phyloP scores from a whole-genome alignment of 2,888 invertebrate genomes.

The Chaitophorus viminalis region DNA sequence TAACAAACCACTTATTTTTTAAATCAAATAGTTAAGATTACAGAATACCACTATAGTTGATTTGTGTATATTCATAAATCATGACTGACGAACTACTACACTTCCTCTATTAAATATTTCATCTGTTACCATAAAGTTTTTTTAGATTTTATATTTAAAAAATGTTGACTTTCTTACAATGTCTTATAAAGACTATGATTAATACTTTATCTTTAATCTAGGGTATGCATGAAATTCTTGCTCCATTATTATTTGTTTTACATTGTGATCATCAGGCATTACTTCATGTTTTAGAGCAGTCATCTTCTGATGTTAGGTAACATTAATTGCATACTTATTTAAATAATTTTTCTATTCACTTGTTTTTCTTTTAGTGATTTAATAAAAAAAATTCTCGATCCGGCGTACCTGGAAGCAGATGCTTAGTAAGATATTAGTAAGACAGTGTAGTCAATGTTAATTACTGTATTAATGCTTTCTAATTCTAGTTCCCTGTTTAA shows the following conservation, averaged over 20 bases:
- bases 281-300: conserved; percentile 65
- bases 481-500: conserved; percentile 73
- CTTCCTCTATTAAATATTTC: no score
- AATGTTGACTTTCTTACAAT: not conserved
- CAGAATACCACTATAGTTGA: no score
- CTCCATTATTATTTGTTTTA: conserved; percentile 81
- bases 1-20: no score
- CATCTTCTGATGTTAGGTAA: conserved; percentile 59
- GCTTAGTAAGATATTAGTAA: conserved; percentile 74
- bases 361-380: conserved; percentile 71
- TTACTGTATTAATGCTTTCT: conserved; percentile 35
- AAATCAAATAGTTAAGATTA: no score
- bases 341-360: conserved; percentile 38
- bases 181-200: no score
- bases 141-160: not conserved
- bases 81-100: no score
- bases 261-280: conserved; percentile 79
- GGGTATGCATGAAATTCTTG: conserved; percentile 89
- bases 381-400: conserved; percentile 75
- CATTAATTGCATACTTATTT: not conserved
- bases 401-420: conserved; percentile 79
- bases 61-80: no score
- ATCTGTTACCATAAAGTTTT: no score
- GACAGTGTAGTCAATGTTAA: not conserved
- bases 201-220: conserved; percentile 65